Evolutionary conservation across 2,888 invertebrate genomes (phyloP).

Genomic region (Thera obeliscata): DNA sequence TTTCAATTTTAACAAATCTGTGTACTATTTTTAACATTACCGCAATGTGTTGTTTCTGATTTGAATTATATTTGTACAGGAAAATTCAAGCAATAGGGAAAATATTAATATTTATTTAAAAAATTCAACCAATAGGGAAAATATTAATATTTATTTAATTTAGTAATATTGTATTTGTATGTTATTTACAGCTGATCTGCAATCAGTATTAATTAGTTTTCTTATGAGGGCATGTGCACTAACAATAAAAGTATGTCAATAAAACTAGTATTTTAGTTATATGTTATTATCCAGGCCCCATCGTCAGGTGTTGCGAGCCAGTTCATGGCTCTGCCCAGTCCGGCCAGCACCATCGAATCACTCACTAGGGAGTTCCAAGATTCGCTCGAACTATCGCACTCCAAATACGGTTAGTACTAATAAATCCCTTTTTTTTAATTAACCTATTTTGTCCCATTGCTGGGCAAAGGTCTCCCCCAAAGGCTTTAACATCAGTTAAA

Average conservation of each 20-base stretch:
- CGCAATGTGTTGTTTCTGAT: too few relatives aligned
- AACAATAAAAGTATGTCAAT: neutral
- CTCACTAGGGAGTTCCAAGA: slow-evolving; percentile 93
- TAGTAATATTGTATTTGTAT: neutral
- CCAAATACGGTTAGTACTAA: slow-evolving; percentile 63
- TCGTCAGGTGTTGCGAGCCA: slow-evolving; percentile 61
- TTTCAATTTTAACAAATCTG: too few relatives aligned
- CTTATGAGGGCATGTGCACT: neutral
- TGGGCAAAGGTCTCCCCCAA: too few relatives aligned
- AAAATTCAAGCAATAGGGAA: neutral
- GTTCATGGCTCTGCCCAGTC: slow-evolving; percentile 87
- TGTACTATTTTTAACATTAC: too few relatives aligned
- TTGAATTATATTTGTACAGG: neutral
- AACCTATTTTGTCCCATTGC: too few relatives aligned
- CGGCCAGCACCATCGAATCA: slow-evolving; percentile 91
- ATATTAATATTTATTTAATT: neutral
- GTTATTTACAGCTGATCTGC: neutral
- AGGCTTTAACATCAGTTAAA: too few relatives aligned
- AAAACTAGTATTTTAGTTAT: too few relatives aligned
- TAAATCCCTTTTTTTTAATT: too few relatives aligned
- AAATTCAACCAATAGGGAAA: neutral
- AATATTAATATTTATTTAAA: neutral
- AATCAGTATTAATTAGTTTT: neutral
- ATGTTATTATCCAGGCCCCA: slow-evolving; percentile 63
- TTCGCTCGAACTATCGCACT: slow-evolving; percentile 86